phyloP scores from a whole-genome alignment of 2,113 vertebrate genomes.

The Hylia prasina region DNA sequence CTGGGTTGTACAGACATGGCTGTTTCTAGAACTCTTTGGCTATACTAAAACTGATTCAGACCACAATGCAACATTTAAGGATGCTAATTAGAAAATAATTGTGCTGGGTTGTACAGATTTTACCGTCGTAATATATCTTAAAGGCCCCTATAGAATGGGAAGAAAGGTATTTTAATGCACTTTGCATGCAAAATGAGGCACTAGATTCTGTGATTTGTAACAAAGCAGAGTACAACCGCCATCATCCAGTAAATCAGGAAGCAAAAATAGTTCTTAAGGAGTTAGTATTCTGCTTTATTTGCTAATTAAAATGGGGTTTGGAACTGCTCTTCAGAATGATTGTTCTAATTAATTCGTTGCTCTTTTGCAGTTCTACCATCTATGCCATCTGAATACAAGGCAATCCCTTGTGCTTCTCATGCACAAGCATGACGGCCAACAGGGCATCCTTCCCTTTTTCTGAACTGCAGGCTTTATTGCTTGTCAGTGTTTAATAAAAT shows the following conservation, averaged over 20 bases:
- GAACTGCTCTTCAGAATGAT: constrained; percentile 49
- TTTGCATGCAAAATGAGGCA: constrained; percentile 25
- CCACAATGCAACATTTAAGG: constrained; percentile 53
- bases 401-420: neutral
- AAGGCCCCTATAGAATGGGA: constrained; percentile 24
- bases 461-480: neutral
- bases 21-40: constrained; percentile 47
- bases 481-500: constrained; percentile 10
- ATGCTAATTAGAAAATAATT: constrained; percentile 67
- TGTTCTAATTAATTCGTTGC: constrained; percentile 55
- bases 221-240: neutral
- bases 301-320: constrained; percentile 53
- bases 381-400: neutral
- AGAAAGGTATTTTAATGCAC: constrained; percentile 12
- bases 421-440: neutral
- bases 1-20: constrained; percentile 56
- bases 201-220: constrained; percentile 51
- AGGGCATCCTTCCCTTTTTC: neutral
- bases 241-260: constrained; percentile 42
- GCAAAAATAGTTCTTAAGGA: constrained; percentile 50
- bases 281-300: constrained; percentile 50
- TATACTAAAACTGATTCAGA: constrained; percentile 23
- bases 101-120: constrained; percentile 7
- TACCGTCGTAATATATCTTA: neutral
- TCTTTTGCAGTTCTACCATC: constrained; percentile 14